Evolutionary conservation across 1,140 invertebrate species (phyloP), one percentile per base, ranked within the genome.

Genomic region (Geopemphigus sp.): DNA sequence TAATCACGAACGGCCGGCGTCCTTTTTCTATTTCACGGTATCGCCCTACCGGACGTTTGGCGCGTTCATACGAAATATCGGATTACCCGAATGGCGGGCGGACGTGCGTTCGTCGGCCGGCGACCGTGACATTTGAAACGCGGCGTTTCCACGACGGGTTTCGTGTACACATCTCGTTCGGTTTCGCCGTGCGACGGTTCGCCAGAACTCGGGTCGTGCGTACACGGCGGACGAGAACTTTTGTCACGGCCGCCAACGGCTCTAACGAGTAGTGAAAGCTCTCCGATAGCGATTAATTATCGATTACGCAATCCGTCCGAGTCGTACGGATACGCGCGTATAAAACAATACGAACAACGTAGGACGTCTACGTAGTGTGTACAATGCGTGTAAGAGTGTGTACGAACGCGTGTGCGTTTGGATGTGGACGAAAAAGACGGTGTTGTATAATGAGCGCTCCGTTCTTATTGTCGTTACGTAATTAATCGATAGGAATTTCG

Each of bases 291-390:
- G 17, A 26, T 70, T 70, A 70, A 66, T 29, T 19, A 29, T 29
- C 47, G 17, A 72, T 72, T 47, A 72, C 11, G 68, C 68, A 72
- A 72, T 72, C 22, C 10, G 50, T 8, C 32, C 32, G 32, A 39
- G 32, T 39, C 32, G 8, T 39, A 39, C 32, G 8, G 3, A 39
- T 8, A 39, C 32, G 8, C 32, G 8, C 32, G n/a, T 15, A 70
- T 53, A 54, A 54, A 72, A 72, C 68, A 72, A 72, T 72, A 72
- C 10, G 45, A 50, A 50, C 6, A 68, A 54, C 68, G 47, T 72
- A 72, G 66, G 66, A n/a, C n/a, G n/a, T n/a, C n/a, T n/a, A n/a
- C n/a, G n/a, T n/a, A n/a, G n/a, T n/a, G n/a, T n/a, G n/a, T n/a
- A n/a, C n/a, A n/a, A n/a, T n/a, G n/a, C n/a, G n/a, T n/a, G n/a